These are phyloP conservation scores for Bubo bubo DNA, from an alignment of 2,113 vertebrate species.

Conservation along the genomic window DNA sequence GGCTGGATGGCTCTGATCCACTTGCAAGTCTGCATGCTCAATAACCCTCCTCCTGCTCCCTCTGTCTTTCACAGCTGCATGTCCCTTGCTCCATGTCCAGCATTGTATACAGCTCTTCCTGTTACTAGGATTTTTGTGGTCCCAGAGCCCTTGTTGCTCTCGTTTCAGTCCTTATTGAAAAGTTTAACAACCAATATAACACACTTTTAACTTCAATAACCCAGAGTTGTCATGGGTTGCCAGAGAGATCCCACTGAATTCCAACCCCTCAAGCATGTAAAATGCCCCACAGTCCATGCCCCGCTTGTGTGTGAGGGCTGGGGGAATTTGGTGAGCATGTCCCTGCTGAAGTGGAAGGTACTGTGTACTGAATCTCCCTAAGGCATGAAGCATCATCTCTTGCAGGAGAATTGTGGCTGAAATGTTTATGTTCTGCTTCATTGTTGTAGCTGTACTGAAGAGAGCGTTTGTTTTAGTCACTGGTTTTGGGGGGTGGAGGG, in stretches of 20 bases:
- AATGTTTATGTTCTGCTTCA: neutral
- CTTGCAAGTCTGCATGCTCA: neutral
- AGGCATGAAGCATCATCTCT: neutral
- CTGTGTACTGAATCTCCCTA: neutral
- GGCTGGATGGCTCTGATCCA: neutral
- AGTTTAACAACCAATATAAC: neutral
- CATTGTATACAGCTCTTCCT: neutral
- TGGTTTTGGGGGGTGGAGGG: neutral
- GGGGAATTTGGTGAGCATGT: neutral
- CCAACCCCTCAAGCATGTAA: neutral
- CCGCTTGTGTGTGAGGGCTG: neutral
- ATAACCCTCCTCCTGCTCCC: neutral
- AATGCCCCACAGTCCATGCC: neutral
- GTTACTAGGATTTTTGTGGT: neutral
- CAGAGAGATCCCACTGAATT: neutral
- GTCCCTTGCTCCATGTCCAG: neutral
- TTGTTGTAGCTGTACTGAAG: neutral
- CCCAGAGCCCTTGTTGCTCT: neutral
- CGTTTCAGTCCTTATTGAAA: constrained; percentile 6
- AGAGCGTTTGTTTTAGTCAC: neutral
- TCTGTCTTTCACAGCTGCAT: neutral
- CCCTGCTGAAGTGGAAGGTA: neutral
- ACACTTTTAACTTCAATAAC: neutral
- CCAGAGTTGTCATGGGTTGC: neutral
- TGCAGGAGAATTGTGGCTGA: neutral